These are phyloP conservation scores for Venustoraphidia nigricollis DNA, from an alignment of 2,888 invertebrate species.

Conservation along the genomic window DNA sequence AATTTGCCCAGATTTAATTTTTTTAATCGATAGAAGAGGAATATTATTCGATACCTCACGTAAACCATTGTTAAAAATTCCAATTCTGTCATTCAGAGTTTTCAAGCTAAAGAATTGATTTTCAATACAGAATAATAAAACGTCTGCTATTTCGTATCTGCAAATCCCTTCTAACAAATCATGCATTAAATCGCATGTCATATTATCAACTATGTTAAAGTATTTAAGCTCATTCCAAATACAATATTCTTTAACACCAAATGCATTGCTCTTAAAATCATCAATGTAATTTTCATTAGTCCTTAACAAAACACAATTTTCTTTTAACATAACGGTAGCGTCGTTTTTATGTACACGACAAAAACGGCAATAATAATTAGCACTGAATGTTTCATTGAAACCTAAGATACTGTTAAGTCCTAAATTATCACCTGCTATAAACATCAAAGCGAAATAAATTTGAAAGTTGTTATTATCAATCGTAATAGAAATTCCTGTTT, in stretches of 20 bases:
- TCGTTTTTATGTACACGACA: slow-evolving; percentile 12
- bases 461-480: slow-evolving; percentile 4
- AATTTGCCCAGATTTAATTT: not conserved
- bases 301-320: not conserved
- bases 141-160: slow-evolving; percentile 15
- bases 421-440: slow-evolving; percentile 17
- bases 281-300: not conserved
- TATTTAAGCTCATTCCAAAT: slow-evolving; percentile 13
- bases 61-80: slow-evolving; percentile 9
- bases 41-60: no score
- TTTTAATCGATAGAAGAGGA: no score
- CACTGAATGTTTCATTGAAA: slow-evolving; percentile 15
- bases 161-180: slow-evolving; percentile 16
- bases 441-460: slow-evolving; percentile 12
- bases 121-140: slow-evolving; percentile 6
- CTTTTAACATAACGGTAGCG: not conserved
- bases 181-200: slow-evolving; percentile 18
- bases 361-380: slow-evolving; percentile 17
- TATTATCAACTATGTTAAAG: slow-evolving; percentile 16
- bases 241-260: slow-evolving; percentile 14
- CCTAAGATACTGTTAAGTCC: slow-evolving; percentile 16
- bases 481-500: slow-evolving; percentile 12
- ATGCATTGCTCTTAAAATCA: not conserved
- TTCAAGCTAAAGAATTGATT: slow-evolving; percentile 9
- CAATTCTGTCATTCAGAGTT: slow-evolving; percentile 11